Percentiles rank a stretch among this genome's conserved stretches.
These are phyloP conservation scores for Lissocephala sabroskyi DNA, from an alignment of 2,888 invertebrate genomes.

Conservation along the genomic window DNA sequence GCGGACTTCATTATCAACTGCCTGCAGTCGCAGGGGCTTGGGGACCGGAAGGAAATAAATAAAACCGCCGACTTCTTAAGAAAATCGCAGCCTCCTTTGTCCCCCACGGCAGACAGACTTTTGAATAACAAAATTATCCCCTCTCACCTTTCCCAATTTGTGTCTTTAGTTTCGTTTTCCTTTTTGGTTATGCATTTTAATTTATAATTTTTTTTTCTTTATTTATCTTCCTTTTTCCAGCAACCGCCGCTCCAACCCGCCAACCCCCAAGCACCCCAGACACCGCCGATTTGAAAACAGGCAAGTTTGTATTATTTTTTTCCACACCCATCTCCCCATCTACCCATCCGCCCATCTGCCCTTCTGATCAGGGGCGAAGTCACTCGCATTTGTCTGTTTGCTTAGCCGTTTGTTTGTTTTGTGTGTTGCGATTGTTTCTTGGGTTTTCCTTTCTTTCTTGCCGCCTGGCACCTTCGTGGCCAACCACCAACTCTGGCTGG, in stretches of 20 bases:
- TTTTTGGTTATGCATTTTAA: conserved; percentile 22
- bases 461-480: conserved; percentile 46
- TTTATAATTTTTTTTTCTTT: conserved; percentile 30
- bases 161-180: background rate
- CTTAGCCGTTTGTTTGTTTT: conserved; percentile 34
- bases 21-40: conserved; percentile 44
- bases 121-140: conserved; percentile 71
- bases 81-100: conserved; percentile 30
- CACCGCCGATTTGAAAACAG: conserved; percentile 27
- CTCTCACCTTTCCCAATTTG: conserved; percentile 19
- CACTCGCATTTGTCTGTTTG: conserved; percentile 22
- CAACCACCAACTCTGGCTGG: conserved; percentile 6
- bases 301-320: conserved; percentile 38
- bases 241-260: conserved; percentile 39
- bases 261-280: conserved; percentile 17
- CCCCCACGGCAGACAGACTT: conserved; percentile 46
- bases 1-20: conserved; percentile 41
- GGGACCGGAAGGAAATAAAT: conserved; percentile 67
- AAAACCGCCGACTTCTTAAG: conserved; percentile 60
- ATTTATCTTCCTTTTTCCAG: conserved; percentile 27
- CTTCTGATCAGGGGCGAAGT: conserved; percentile 5
- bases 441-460: conserved; percentile 19
- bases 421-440: conserved; percentile 21
- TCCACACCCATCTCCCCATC: conserved; percentile 11
- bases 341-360: too few relatives aligned